Percentiles rank a stretch among this genome's conserved stretches.
These are phyloP conservation scores for Tenthredo mesomela DNA, from an alignment of 2,888 invertebrate species.

Conservation along the genomic window DNA sequence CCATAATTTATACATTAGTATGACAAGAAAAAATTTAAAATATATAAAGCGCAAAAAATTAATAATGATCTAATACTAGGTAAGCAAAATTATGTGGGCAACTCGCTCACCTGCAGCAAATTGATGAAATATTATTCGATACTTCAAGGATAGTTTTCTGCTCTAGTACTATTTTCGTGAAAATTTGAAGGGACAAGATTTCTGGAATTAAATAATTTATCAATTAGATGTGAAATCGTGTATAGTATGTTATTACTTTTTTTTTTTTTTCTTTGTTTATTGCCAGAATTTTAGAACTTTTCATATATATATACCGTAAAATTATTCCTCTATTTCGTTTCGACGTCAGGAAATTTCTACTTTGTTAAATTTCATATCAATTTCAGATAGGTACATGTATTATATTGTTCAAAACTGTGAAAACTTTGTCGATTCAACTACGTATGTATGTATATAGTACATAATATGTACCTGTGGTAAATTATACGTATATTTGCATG, in stretches of 20 bases:
- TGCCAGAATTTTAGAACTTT: too few species aligned
- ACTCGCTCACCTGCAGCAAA: too few species aligned
- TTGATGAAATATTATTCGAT: too few species aligned
- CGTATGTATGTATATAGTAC: neutral
- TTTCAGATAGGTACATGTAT: neutral
- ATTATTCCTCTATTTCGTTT: neutral
- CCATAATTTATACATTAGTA: neutral
- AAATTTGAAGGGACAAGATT: too few species aligned
- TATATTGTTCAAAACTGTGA: neutral
- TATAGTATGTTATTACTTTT: neutral
- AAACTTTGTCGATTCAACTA: slow-evolving; percentile 5
- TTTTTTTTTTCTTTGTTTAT: too few species aligned
- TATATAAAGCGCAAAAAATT: neutral
- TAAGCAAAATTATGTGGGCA: neutral
- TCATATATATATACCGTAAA: too few species aligned
- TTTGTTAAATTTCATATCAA: neutral
- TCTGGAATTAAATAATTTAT: too few species aligned
- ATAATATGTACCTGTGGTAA: neutral
- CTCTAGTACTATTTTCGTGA: too few species aligned
- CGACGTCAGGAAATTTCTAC: neutral
- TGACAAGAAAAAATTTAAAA: neutral
- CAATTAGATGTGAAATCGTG: too few species aligned
- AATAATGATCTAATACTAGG: neutral
- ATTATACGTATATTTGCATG: slow-evolving; percentile 14
- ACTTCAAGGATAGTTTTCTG: too few species aligned